phyloP scores from a whole-genome alignment of 2,888 invertebrate genomes.

The Clivina fossor region DNA sequence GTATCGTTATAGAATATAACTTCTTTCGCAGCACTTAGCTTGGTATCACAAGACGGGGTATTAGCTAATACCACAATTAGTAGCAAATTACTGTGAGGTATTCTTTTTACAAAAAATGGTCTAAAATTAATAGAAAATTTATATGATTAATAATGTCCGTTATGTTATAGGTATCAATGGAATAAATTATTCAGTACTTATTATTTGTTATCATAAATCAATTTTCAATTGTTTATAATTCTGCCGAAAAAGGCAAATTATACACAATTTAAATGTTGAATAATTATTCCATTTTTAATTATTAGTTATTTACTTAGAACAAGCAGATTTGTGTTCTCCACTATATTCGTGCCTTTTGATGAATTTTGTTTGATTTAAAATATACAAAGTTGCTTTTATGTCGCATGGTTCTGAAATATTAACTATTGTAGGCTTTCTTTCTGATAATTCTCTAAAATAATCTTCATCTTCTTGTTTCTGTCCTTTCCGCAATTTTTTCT shows the following conservation, averaged over 20 bases:
- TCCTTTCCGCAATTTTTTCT: constrained; percentile 46
- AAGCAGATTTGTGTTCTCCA: constrained; percentile 51
- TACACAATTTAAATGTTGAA: not conserved
- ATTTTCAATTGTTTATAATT: too few species aligned
- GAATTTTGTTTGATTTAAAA: constrained; percentile 63
- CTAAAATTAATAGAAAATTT: constrained; percentile 46
- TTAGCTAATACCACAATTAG: constrained; percentile 70
- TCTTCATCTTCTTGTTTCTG: constrained; percentile 52
- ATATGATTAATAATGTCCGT: constrained; percentile 5
- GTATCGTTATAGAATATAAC: constrained; percentile 54
- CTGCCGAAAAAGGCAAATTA: too few species aligned
- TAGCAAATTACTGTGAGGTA: constrained; percentile 76
- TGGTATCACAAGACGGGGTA: constrained; percentile 54
- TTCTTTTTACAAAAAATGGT: constrained; percentile 70
- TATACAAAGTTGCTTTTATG: constrained; percentile 69
- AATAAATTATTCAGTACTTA: too few species aligned
- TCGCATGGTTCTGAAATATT: constrained; percentile 66
- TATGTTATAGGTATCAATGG: too few species aligned
- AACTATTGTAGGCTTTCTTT: constrained; percentile 46
- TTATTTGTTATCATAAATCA: too few species aligned
- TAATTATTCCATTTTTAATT: not conserved
- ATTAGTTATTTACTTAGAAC: constrained; percentile 45
- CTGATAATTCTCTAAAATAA: constrained; percentile 45
- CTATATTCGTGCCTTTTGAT: constrained; percentile 49
- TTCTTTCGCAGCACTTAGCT: constrained; percentile 56